Evolutionary conservation across 2,797 vertebrate species (phyloP).

Genomic region (Melanotaenia trifasciata): DNA sequence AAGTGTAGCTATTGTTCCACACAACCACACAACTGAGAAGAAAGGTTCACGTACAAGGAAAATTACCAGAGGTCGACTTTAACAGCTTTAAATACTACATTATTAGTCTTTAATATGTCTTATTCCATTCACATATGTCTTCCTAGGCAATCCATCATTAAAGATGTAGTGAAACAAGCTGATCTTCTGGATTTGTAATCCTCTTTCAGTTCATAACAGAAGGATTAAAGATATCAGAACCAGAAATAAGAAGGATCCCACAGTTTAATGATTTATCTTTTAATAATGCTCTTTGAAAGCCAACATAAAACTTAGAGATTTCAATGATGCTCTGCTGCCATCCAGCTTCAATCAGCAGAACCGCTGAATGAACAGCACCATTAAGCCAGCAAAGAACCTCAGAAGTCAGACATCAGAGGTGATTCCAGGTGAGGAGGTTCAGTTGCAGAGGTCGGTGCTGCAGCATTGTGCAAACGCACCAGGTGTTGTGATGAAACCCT

Average conservation of each 20-base stretch:
- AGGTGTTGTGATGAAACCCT: conserved; percentile 24
- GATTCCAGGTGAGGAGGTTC: conserved; percentile 3
- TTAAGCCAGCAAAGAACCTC: neutral
- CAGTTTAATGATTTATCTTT: conserved; percentile 28
- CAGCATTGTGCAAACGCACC: conserved; percentile 29
- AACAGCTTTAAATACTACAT: too few relatives aligned
- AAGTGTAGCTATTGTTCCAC: too few relatives aligned
- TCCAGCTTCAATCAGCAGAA: neutral
- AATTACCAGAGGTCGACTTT: too few relatives aligned
- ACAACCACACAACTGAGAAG: too few relatives aligned
- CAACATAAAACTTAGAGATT: neutral
- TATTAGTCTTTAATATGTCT: too few relatives aligned
- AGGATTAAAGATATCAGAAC: conserved; percentile 14
- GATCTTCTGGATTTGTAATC: conserved; percentile 21
- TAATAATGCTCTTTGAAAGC: conserved; percentile 2
- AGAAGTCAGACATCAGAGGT: neutral
- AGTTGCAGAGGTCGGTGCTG: conserved; percentile 70
- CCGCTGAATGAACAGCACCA: neutral
- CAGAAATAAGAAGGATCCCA: conserved; percentile 20
- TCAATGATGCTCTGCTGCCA: neutral
- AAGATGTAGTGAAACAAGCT: conserved; percentile 15
- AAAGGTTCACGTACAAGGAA: too few relatives aligned
- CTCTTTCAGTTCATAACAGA: conserved; percentile 10
- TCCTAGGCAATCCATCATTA: conserved; percentile 9
- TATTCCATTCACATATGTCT: too few relatives aligned